Evolutionary conservation across 2,113 vertebrate species (phyloP).

Genomic region (Oceanodroma tethys): DNA sequence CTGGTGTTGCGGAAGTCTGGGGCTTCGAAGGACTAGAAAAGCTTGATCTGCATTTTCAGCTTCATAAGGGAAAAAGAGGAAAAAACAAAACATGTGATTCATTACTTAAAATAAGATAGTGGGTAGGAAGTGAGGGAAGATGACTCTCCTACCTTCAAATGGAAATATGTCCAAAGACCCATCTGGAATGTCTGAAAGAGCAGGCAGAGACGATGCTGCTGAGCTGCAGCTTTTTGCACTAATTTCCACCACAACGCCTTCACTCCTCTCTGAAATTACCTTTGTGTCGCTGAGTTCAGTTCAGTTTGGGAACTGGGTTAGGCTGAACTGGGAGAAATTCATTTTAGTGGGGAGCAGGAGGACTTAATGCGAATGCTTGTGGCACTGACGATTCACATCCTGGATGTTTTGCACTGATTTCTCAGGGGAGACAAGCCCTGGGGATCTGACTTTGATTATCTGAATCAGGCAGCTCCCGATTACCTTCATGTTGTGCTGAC

Average conservation of each 20-base stretch:
- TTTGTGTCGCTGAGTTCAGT: accelerated
- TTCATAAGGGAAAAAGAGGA: neutral
- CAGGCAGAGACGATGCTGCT: neutral
- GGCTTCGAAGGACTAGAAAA: neutral
- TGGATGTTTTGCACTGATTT: neutral
- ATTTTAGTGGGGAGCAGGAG: neutral
- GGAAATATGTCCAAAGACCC: neutral
- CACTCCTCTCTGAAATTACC: neutral
- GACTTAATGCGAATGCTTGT: neutral
- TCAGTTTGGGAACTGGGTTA: neutral
- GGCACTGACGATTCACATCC: neutral
- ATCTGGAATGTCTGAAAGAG: neutral
- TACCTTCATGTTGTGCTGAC: neutral
- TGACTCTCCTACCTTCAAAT: neutral
- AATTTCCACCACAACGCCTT: neutral
- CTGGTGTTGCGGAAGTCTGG: neutral
- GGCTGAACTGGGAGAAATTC: neutral
- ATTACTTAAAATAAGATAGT: neutral
- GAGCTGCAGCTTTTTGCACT: neutral
- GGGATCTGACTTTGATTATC: neutral
- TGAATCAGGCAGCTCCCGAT: neutral
- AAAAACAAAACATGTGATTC: neutral
- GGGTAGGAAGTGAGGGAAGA: neutral
- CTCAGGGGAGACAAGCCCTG: neutral
- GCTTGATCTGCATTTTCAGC: neutral